Conservation (phyloP, 37 sponge, comb jelly and placozoan species). For the Halisarca cf. caerulea region DNA sequence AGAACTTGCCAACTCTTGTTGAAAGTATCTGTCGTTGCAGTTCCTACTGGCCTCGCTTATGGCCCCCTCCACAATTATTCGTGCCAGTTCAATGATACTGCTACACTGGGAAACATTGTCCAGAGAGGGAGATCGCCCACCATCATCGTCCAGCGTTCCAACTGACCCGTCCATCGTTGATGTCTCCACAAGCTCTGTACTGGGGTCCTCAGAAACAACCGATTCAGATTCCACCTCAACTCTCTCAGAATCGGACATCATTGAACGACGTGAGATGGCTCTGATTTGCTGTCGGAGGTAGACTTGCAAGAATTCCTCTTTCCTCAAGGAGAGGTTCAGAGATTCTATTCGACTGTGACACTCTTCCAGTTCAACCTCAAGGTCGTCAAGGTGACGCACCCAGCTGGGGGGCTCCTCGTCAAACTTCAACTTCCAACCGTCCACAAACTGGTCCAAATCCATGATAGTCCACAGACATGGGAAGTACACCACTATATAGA, state of each 20-base stretch:
- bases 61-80: background rate
- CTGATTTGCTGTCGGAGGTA: conserved; percentile 14
- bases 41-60: background rate
- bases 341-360: conserved; percentile 10
- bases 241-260: background rate
- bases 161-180: background rate
- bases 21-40: background rate
- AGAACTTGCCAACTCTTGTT: background rate
- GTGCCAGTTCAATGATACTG: background rate
- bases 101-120: background rate
- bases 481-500: too few relatives aligned
- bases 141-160: background rate
- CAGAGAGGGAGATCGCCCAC: background rate
- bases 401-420: conserved; percentile 6
- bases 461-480: background rate
- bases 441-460: conserved; percentile 18
- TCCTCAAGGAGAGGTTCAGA: background rate
- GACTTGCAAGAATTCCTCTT: background rate
- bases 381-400: background rate
- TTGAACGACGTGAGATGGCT: conserved; percentile 1
- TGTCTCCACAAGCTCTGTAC: background rate
- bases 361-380: conserved; percentile 5
- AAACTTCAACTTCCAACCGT: conserved; percentile 15
- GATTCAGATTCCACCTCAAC: background rate
- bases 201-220: background rate